These are phyloP conservation scores for Idris sp. DNA, from an alignment of 1,140 invertebrate genomes.

Conservation along the genomic window DNA sequence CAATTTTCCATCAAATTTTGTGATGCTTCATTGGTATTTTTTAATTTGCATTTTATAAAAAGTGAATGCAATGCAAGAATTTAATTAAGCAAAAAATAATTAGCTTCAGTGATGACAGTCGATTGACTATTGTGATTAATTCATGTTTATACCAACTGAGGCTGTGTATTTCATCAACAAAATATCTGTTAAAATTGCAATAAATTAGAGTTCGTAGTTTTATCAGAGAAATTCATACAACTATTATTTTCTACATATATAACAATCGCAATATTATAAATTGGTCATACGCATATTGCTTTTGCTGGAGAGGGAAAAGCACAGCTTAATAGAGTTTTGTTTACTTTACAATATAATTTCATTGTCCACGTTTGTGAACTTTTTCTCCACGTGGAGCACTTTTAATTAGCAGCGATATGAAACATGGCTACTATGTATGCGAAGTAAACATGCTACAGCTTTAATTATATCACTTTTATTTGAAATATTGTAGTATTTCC, in stretches of 20 bases:
- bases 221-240: constrained; percentile 27
- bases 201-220: constrained; percentile 9
- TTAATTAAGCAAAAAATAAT: constrained; percentile 21
- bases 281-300: constrained; percentile 41
- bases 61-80: constrained; percentile 2
- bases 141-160: constrained; percentile 18
- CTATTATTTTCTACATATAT: constrained; percentile 33
- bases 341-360: constrained; percentile 64
- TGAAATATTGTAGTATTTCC: constrained; percentile 48
- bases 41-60: not conserved
- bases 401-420: constrained; percentile 62
- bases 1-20: too few relatives aligned
- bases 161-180: constrained; percentile 14
- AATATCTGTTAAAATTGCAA: constrained; percentile 17
- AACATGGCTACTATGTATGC: constrained; percentile 51
- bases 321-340: constrained; percentile 59
- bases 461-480: constrained; percentile 61
- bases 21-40: too few relatives aligned
- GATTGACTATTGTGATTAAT: constrained; percentile 41
- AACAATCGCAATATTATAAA: constrained; percentile 56
- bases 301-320: constrained; percentile 35
- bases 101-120: constrained; percentile 14
- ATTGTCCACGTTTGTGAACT: constrained; percentile 59
- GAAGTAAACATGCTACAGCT: constrained; percentile 52
- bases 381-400: constrained; percentile 53